Conservation (phyloP, 2,113 vertebrate genomes). For the Coptodon bakossiorum region DNA sequence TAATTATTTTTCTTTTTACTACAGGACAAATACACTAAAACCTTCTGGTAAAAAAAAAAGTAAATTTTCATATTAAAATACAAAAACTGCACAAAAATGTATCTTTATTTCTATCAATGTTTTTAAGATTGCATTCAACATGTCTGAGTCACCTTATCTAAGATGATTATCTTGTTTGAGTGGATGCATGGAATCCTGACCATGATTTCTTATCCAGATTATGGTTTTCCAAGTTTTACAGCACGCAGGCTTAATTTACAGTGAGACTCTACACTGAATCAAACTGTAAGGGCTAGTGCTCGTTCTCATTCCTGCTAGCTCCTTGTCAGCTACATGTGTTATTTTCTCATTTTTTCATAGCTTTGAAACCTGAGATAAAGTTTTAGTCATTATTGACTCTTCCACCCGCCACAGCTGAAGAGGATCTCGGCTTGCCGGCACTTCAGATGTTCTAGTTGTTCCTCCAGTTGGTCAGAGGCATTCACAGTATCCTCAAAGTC, state of each 20-base stretch:
- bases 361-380: neutral
- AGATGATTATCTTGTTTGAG: accelerated
- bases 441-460: constrained; percentile 66
- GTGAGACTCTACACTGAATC: accelerated
- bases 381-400: neutral
- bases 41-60: neutral
- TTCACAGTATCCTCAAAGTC: constrained; percentile 77
- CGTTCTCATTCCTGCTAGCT: accelerated
- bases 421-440: constrained; percentile 37
- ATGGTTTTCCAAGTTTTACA: neutral
- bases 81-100: accelerated
- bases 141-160: neutral
- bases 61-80: neutral
- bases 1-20: neutral
- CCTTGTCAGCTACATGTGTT: accelerated
- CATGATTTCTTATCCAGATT: neutral
- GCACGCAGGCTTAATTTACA: neutral
- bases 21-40: neutral
- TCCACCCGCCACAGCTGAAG: constrained; percentile 42
- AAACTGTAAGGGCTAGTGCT: accelerated
- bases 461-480: constrained; percentile 15
- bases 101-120: neutral
- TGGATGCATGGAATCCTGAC: accelerated
- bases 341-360: accelerated
- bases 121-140: neutral